These are phyloP conservation scores for Neodiprion lecontei DNA, from an alignment of 1,140 invertebrate species.

Conservation along the genomic window DNA sequence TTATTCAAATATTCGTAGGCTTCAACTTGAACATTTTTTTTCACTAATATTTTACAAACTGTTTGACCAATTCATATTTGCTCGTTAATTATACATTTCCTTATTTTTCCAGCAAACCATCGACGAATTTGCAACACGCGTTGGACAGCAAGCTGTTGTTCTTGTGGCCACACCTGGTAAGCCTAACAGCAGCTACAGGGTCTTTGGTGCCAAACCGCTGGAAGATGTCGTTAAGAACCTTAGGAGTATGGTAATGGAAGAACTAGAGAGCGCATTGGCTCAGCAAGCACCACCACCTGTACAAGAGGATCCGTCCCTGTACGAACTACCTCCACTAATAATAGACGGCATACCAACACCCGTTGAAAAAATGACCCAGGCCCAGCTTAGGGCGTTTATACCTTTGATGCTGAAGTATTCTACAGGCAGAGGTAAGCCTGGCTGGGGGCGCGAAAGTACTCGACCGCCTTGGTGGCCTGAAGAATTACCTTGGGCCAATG, in stretches of 20 bases:
- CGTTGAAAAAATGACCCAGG: constrained; percentile 99
- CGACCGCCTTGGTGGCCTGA: constrained; percentile 97
- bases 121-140: constrained; percentile 95
- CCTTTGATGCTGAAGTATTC: constrained; percentile 98
- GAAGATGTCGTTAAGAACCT: constrained; percentile 95
- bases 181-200: constrained; percentile 93
- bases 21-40: constrained; percentile 23
- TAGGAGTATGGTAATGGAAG: constrained; percentile 90
- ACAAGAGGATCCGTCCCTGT: constrained; percentile 89
- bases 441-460: constrained; percentile 95
- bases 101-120: constrained; percentile 82
- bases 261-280: constrained; percentile 89
- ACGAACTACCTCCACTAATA: constrained; percentile 93
- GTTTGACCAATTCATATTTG: constrained; percentile 12
- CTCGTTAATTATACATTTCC: constrained; percentile 19
- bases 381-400: constrained; percentile 94
- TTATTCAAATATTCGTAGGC: no score
- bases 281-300: constrained; percentile 93
- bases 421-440: constrained; percentile 94
- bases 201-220: constrained; percentile 95
- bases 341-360: constrained; percentile 98
- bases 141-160: constrained; percentile 97
- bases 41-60: constrained; percentile 19
- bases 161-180: constrained; percentile 97
- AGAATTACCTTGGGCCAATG: constrained; percentile 97